Evolutionary conservation across 23 tunicate species (phyloP), one percentile per base, ranked within the genome.

Genomic region (Botrylloides violaceus): DNA sequence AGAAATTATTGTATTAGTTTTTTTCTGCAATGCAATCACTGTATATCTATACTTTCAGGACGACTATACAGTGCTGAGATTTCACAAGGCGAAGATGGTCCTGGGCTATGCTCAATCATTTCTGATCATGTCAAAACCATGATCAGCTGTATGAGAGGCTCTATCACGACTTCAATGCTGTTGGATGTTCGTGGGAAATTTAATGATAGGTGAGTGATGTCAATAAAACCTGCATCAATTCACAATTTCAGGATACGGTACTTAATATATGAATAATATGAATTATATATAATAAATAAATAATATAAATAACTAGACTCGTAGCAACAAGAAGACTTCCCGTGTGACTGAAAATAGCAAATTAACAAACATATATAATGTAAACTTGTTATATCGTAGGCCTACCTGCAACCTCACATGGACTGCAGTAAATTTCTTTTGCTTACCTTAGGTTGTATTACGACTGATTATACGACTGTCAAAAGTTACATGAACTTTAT

Each of bases 91-190:
- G 86, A 76, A 29, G 86, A 80, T 37, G 86, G 95, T 6, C 95
- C 95, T 0, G 72, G 85, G 31, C 58, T 87, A 0, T 80, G 83
- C 25, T 61, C 84, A 3, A 25, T 87, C 12, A 71, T 87, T 20
- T 32, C 66, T 2, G 95, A 87, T 25, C 84, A 87, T 25, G 82
- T 87, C 33, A 30, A 66, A 2, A 58, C 86, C 15, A 87, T 87
- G 37, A 36, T 87, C 7, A 59, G 63, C 36, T 12, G 79, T 1
- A 76, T 87, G 77, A 34, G 77, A 6, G 48, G 71, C 24, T 36
- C 78, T 29, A 80, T 87, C 7, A 70, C 85, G n/a, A 30, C 82
- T 2, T 76, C 95, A 23, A 87, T 87, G 95, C 53, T 87, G 36
- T 31, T 87, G 50, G 86, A 87, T 71, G 58, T 87, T 7, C 76